Conservation (phyloP, 2,888 invertebrate species). For the Zaprionus lineosus region DNA sequence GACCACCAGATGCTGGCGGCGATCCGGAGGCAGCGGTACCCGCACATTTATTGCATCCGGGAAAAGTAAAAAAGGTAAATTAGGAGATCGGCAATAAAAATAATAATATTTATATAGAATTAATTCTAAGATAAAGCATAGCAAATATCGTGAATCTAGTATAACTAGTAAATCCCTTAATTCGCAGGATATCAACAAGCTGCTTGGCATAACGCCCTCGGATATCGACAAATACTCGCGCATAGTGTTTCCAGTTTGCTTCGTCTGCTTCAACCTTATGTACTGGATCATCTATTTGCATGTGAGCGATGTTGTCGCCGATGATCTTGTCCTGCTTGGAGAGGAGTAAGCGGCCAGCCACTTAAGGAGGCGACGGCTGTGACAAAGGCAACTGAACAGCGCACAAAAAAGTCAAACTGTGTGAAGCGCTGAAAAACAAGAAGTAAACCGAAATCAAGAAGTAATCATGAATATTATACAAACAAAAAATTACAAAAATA, state of each 20-base stretch:
- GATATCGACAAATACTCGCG: slow-evolving; percentile 99
- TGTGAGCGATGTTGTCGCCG: slow-evolving; percentile 97
- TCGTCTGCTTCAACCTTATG: slow-evolving; percentile 99
- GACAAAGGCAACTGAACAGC: slow-evolving; percentile 47
- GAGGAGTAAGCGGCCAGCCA: slow-evolving; percentile 84
- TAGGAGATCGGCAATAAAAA: slow-evolving; percentile 45
- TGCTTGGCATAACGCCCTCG: slow-evolving; percentile 96
- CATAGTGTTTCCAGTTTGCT: slow-evolving; percentile 98
- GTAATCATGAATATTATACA: too few relatives aligned
- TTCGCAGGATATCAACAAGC: slow-evolving; percentile 91
- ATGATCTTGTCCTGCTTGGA: slow-evolving; percentile 93
- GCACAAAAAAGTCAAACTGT: slow-evolving; percentile 79
- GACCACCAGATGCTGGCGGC: slow-evolving; percentile 84
- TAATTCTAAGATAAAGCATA: too few relatives aligned
- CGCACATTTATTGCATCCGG: slow-evolving; percentile 92
- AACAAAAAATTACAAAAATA: too few relatives aligned
- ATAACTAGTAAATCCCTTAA: too few relatives aligned
- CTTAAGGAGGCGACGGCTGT: slow-evolving; percentile 18
- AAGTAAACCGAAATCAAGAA: too few relatives aligned
- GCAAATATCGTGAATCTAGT: too few relatives aligned
- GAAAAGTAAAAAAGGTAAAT: slow-evolving; percentile 86
- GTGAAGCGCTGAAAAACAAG: slow-evolving; percentile 76
- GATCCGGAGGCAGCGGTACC: slow-evolving; percentile 83
- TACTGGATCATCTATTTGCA: slow-evolving; percentile 98
- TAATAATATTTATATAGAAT: slow-evolving; percentile 2